These are phyloP conservation scores for Drosophila teissieri DNA, from an alignment of 1,140 invertebrate genomes.

Conservation along the genomic window DNA sequence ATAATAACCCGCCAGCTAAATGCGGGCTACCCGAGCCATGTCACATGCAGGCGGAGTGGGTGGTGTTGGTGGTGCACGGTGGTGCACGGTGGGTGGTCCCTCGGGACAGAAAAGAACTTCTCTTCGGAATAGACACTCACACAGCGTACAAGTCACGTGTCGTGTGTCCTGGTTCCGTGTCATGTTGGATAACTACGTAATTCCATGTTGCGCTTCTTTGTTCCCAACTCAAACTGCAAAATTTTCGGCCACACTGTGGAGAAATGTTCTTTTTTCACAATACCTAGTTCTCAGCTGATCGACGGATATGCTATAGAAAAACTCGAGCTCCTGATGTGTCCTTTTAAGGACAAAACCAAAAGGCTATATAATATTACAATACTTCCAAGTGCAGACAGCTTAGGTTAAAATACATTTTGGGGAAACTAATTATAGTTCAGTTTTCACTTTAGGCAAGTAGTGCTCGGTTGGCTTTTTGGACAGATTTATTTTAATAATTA, in stretches of 20 bases:
- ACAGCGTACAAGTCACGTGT: slow-evolving; percentile 11
- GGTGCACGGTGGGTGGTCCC: not conserved
- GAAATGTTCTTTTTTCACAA: not conserved
- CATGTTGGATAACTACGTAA: slow-evolving; percentile 29
- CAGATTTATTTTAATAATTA: no score
- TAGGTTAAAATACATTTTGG: no score
- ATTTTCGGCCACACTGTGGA: not conserved
- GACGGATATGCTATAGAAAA: no score
- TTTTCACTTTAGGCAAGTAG: no score
- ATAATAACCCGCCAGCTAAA: slow-evolving; percentile 39
- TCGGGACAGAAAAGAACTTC: not conserved
- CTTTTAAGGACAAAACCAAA: no score
- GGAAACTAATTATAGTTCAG: no score
- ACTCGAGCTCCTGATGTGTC: no score
- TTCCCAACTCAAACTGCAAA: slow-evolving; percentile 2
- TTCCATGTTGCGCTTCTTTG: slow-evolving; percentile 13
- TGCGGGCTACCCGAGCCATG: slow-evolving; percentile 13
- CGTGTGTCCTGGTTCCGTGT: slow-evolving; percentile 11
- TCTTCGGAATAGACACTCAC: not conserved
- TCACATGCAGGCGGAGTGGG: slow-evolving; percentile 16
- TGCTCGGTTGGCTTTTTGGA: no score
- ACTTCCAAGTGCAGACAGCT: no score
- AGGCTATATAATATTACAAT: not conserved
- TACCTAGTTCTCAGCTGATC: not conserved
- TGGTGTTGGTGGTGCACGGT: not conserved